Conservation (phyloP, 2,113 vertebrate genomes). For the Dinomys branickii region DNA sequence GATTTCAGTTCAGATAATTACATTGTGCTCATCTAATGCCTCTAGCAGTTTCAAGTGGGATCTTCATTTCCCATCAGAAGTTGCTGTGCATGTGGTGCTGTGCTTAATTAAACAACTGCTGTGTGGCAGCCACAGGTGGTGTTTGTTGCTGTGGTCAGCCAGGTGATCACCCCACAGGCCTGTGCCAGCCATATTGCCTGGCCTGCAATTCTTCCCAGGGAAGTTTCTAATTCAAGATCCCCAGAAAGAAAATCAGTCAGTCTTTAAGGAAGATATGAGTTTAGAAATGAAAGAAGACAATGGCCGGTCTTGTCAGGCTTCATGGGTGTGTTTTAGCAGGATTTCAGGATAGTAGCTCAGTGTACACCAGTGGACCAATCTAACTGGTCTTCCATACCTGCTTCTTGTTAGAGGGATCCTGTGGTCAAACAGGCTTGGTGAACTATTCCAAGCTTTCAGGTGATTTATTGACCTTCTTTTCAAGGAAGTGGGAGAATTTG, state of each 20-base stretch:
- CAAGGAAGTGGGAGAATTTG: neutral
- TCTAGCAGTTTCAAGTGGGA: constrained; percentile 11
- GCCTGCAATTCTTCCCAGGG: neutral
- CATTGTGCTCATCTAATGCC: constrained; percentile 31
- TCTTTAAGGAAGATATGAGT: neutral
- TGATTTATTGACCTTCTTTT: neutral
- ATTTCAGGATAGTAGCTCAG: neutral
- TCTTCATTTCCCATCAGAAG: constrained; percentile 57
- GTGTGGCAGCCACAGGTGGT: neutral
- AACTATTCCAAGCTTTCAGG: neutral
- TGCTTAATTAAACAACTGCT: constrained; percentile 68
- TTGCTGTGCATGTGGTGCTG: neutral
- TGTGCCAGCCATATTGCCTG: neutral
- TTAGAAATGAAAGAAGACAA: neutral
- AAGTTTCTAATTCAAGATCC: neutral
- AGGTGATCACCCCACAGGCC: neutral
- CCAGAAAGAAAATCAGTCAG: neutral
- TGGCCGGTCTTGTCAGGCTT: neutral
- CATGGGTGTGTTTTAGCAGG: neutral
- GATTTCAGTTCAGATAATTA: constrained; percentile 68
- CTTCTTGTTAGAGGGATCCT: neutral
- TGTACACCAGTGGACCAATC: neutral
- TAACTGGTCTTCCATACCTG: neutral
- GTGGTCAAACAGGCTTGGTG: neutral
- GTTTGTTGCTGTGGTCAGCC: neutral